Evolutionary conservation across 2,797 vertebrate species (phyloP), one percentile per base, ranked within the genome.

Genomic region (Falco concolor): DNA sequence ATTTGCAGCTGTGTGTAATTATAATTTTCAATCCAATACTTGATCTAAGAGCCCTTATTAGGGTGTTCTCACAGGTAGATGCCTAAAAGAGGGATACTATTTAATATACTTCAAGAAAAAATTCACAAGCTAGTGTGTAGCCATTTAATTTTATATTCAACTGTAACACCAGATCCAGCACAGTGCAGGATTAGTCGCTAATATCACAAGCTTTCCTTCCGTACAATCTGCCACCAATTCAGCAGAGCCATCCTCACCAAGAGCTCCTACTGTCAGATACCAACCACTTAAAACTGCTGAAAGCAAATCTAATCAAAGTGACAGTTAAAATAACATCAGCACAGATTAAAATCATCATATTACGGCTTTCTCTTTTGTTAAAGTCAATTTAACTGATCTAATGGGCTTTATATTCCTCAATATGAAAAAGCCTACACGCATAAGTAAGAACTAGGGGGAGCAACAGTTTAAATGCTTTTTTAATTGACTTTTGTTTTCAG

Each of bases 391-490:
- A 74, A 85, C 47, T 53, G 67, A 92, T 59, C 47, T 36, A 73
- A 94, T 53, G 70, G 79, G 81, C 36, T 96, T 70, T 87, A n/a
- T 61, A 28, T 38, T 75, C 47, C 45, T 80, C 60, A 40, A 13
- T 13, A 70, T 53, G 67, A 92, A 87, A 82, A 78, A 90, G 36
- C 10, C 67, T 70, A 49, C 72, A 38, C 8, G 54, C 38, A 82
- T 68, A 84, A 91, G 84, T 86, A 93, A 91, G 72, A 93, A 91
- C 74, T 47, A 88, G 80, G 76, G 53, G 60, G 20, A 95, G n/a
- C 20, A 89, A 92, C 47, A 75, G 32, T 63, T 70, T 14, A 75
- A 93, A 83, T 52, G 72, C 15, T 78, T 89, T 89, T 88, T 80
- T 22, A 93, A 95, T 84, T 89, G 76, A 90, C 73, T 93, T 93